Evolutionary conservation across 1,140 invertebrate genomes (phyloP).

Genomic region (Sinonovacula constricta): DNA sequence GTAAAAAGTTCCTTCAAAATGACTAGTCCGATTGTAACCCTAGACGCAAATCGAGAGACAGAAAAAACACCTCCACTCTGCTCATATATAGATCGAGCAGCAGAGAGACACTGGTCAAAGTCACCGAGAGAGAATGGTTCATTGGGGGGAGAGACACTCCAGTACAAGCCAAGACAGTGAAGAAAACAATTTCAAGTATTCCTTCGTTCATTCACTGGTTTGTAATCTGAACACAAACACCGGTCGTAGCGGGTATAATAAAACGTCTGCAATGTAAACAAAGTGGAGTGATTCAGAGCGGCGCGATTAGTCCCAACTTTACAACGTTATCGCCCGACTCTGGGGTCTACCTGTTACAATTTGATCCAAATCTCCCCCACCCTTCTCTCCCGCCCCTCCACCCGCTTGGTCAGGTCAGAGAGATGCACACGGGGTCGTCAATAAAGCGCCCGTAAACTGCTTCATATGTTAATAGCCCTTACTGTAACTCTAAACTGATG

Average conservation of each 20-base stretch:
- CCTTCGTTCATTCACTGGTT: slow-evolving; percentile 4
- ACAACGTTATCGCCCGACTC: no score
- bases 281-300: slow-evolving; percentile 32
- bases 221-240: slow-evolving; percentile 48
- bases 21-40: slow-evolving; percentile 5
- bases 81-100: background rate
- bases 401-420: no score
- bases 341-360: no score
- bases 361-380: no score
- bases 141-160: slow-evolving; percentile 2
- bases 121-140: no score
- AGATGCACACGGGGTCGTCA: no score
- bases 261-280: slow-evolving; percentile 46
- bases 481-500: no score
- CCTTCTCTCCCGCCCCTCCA: no score
- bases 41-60: slow-evolving; percentile 5
- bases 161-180: slow-evolving; percentile 7
- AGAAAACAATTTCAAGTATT: slow-evolving; percentile 38
- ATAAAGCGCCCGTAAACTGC: no score
- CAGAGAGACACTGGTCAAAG: background rate
- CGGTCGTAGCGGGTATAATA: slow-evolving; percentile 26
- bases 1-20: slow-evolving; percentile 7
- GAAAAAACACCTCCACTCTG: background rate
- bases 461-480: no score
- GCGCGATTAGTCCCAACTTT: slow-evolving; percentile 15